Evolutionary conservation across 2,888 invertebrate genomes (phyloP).

Genomic region (Lasioglossum lativentre): DNA sequence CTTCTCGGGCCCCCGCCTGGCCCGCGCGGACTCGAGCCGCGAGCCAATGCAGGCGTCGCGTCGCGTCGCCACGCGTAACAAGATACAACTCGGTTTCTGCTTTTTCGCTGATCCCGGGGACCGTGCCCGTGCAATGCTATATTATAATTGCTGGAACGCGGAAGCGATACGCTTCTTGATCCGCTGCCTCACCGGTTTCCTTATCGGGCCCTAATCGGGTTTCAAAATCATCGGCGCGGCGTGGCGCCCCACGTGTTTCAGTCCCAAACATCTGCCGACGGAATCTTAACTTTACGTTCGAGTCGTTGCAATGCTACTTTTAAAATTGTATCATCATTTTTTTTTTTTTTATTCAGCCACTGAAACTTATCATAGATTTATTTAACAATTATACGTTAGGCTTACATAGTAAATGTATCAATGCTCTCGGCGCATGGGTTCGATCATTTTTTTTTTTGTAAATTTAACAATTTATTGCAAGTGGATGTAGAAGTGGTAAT

Average conservation of each 20-base stretch:
- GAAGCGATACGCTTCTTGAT: constrained; percentile 44
- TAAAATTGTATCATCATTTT: no score
- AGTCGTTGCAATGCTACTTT: not conserved
- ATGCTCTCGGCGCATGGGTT: no score
- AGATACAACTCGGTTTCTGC: constrained; percentile 47
- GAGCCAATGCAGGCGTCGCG: constrained; percentile 20
- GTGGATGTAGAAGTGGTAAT: no score
- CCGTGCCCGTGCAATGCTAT: constrained; percentile 41
- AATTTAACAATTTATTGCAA: no score
- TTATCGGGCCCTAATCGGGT: constrained; percentile 24
- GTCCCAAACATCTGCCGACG: not conserved
- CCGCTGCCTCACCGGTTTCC: constrained; percentile 21
- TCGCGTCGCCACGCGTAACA: constrained; percentile 30
- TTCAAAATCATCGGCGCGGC: constrained; percentile 5
- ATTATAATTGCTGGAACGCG: constrained; percentile 61
- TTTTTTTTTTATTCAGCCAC: no score
- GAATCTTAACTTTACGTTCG: not conserved
- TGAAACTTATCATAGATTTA: no score
- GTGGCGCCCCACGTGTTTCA: not conserved
- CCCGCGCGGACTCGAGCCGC: not conserved
- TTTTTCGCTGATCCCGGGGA: constrained; percentile 48
- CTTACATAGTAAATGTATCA: no score
- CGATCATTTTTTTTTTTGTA: no score
- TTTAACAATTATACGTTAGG: no score
- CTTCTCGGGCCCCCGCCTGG: not conserved